Conservation (phyloP, 2,888 invertebrate species). For the Odontothrips loti region DNA sequence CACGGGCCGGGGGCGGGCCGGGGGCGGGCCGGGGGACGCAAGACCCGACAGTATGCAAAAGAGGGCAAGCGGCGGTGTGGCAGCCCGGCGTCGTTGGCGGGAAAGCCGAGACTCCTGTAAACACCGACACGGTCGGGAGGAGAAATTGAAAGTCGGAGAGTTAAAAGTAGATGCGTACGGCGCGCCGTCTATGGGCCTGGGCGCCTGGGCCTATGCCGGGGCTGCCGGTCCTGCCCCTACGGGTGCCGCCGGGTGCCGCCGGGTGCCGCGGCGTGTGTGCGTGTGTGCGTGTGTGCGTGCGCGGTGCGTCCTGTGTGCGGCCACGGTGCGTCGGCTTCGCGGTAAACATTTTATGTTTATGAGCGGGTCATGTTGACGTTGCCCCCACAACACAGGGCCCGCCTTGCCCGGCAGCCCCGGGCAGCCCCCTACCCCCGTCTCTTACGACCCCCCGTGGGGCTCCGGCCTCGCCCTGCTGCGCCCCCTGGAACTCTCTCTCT, state of each 20-base stretch:
- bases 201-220: too few relatives aligned
- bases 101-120: background rate
- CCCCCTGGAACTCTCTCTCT: background rate
- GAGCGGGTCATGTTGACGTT: constrained; percentile 19
- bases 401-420: background rate
- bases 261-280: background rate
- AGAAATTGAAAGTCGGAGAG: background rate
- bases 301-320: background rate
- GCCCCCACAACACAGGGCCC: constrained; percentile 6
- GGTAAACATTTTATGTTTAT: constrained; percentile 24
- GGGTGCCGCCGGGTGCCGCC: background rate
- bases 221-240: too few relatives aligned
- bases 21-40: too few relatives aligned
- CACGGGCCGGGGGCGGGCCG: too few relatives aligned
- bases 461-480: too few relatives aligned
- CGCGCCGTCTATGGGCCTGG: background rate
- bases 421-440: background rate
- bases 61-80: background rate
- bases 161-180: background rate
- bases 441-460: too few relatives aligned
- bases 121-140: too few relatives aligned
- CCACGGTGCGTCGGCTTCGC: background rate
- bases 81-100: background rate
- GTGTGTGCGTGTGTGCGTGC: background rate
- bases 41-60: too few relatives aligned